Evolutionary conservation across 2,797 vertebrate genomes (phyloP), one percentile per base, ranked within the genome.

Genomic region (Enteromius anoplus): DNA sequence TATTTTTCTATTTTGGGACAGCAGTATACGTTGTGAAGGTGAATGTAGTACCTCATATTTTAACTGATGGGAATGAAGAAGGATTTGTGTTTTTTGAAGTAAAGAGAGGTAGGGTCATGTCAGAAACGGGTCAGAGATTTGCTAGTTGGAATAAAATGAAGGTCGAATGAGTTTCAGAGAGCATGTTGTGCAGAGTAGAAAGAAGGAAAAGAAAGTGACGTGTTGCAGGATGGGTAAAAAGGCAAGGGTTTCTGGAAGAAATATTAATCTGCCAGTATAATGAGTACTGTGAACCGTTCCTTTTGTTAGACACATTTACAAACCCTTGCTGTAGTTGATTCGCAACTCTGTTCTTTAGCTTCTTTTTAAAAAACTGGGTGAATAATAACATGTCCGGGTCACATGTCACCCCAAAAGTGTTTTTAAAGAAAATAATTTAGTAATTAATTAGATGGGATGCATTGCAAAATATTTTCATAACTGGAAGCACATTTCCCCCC

Each of bases 21-120:
- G 62, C 69, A 34, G 71, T 79, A 73, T 51, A 64, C 17, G 58
- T 81, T 66, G 77, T 58, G 17, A 84, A 75, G 53, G 34, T 49
- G 62, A 76, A 70, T 81, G 45, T 55, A 83, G 45, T 55, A 81
- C 71, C 73, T 85, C 68, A 26, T 58, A 17, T 81, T 51, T 76
- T 60, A 45, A 51, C 19, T 53, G 49, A 58, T 14, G 21, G 23
- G 64, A 26, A 47, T 23, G 60, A 55, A 23, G 47, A 75, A 11
- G 53, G 40, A 70, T 21, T 55, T 15, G 21, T 15, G 66, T 71
- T 71, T 51, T 55, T 14, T 37, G 15, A 75, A 55, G 53, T 37
- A n/a, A 40, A 26, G 29, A 60, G 42, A 64, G 58, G 26, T 4
- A 29, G 49, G 76, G 29, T 72, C 37, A 66, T 62, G 69, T 71